Conservation (phyloP, 2,888 invertebrate species). For the Drosophila lacicola region DNA sequence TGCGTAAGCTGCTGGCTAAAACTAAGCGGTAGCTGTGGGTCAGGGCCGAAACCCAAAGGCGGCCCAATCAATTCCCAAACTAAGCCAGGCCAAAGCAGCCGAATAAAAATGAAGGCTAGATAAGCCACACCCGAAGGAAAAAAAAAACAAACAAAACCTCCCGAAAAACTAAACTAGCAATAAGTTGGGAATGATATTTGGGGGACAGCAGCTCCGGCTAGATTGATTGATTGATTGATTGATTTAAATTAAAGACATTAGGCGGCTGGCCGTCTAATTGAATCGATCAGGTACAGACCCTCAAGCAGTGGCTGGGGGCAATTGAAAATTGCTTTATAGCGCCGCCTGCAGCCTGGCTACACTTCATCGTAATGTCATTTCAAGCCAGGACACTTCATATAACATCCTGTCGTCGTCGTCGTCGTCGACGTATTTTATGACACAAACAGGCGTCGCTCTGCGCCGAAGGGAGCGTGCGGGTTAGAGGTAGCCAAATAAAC, state of each 20-base stretch:
- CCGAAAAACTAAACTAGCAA: constrained; percentile 57
- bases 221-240: constrained; percentile 72
- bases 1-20: constrained; percentile 66
- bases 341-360: constrained; percentile 49
- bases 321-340: constrained; percentile 78
- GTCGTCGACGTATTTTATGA: constrained; percentile 68
- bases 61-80: constrained; percentile 53
- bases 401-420: constrained; percentile 61
- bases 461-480: constrained; percentile 1
- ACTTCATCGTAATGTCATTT: constrained; percentile 81
- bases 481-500: constrained; percentile 65
- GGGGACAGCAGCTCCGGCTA: constrained; percentile 25
- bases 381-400: constrained; percentile 71
- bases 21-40: constrained; percentile 42
- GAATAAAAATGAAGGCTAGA: constrained; percentile 62
- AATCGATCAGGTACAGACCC: constrained; percentile 62
- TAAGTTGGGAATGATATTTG: constrained; percentile 6
- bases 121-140: constrained; percentile 37
- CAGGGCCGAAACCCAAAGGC: constrained; percentile 32
- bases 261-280: constrained; percentile 70
- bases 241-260: constrained; percentile 80
- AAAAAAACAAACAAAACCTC: constrained; percentile 12
- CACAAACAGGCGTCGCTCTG: constrained; percentile 69
- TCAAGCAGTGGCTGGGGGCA: constrained; percentile 23
- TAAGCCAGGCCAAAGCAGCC: constrained; percentile 53